phyloP scores from a whole-genome alignment of 2,888 invertebrate genomes.

The Nemapogon koenigi region DNA sequence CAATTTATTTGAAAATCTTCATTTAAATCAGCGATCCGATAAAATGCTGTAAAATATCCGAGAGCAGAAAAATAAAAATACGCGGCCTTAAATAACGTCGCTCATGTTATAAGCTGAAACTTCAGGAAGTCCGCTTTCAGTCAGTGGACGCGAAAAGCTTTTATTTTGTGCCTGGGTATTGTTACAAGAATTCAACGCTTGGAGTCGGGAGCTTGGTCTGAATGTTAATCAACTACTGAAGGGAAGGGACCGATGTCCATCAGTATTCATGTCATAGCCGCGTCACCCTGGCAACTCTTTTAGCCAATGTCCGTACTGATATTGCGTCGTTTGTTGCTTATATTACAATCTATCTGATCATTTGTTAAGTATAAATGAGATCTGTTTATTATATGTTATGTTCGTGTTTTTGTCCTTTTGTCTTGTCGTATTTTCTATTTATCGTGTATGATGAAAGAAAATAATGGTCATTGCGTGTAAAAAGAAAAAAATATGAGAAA shows the following conservation, averaged over 20 bases:
- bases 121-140: constrained; percentile 46
- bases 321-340: too few species aligned
- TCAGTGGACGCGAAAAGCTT: constrained; percentile 52
- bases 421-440: too few species aligned
- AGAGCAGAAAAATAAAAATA: not conserved
- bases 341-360: too few species aligned
- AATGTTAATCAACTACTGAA: constrained; percentile 53
- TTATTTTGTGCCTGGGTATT: constrained; percentile 53
- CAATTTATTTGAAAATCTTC: too few species aligned
- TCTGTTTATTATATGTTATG: too few species aligned
- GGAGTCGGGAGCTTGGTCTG: constrained; percentile 37
- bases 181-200: constrained; percentile 49
- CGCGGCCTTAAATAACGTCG: not conserved
- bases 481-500: too few species aligned
- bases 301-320: constrained; percentile 22
- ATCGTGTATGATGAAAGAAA: too few species aligned
- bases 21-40: too few species aligned
- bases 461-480: too few species aligned
- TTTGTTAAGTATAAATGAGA: too few species aligned
- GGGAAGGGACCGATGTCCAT: constrained; percentile 41
- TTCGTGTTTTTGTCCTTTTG: too few species aligned
- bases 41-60: too few species aligned
- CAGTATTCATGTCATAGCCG: constrained; percentile 51
- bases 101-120: constrained; percentile 17
- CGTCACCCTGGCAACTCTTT: constrained; percentile 39